Evolutionary conservation across 2,113 vertebrate genomes (phyloP), one percentile per base, ranked within the genome.

Genomic region (Columba livia): DNA sequence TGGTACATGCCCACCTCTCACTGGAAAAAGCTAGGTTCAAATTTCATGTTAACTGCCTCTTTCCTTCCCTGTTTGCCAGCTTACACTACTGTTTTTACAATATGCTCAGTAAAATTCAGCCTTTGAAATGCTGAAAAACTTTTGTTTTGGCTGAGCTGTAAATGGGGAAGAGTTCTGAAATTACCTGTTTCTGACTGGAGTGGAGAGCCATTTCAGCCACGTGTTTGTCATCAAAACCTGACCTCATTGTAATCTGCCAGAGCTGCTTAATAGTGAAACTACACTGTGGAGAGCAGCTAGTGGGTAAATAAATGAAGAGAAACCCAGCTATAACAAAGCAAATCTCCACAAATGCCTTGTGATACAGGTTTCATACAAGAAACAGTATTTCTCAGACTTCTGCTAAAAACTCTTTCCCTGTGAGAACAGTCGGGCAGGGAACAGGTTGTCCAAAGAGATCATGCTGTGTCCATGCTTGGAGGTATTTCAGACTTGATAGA

Each of bases 131-230:
- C n/a, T 40, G 15, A 74, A 91, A 79, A 88, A 51, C 50, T 93
- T 93, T 12, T 36, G 51, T 90, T 90, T 95, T 7, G 3, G 75
- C 40, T 83, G 51, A 94, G 67, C 66, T 95, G 48, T 78, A 88
- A 88, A 65, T 58, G 69, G 71, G 24, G 57, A 64, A 15, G 36
- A 86, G 42, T 94, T 81, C 61, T 3, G 34, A 93, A 57, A 65
- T 93, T 71, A 87, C 84, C 95, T 96, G 5, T 90, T 97, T 97
- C 85, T 95, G 90, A 42, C 91, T 88, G 40, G 64, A 54, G 79
- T 40, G 18, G 53, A 79, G 77, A 73, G 89, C 88, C 61, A 42
- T 93, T 95, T 88, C 91, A 89, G 62, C 87, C 14, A 36, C 5
- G 17, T 82, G 81, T 72, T 93, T 16, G 1, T 95, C 77, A 88